Evolutionary conservation across 2,797 vertebrate species (phyloP).

Genomic region (Buceros bicornis): DNA sequence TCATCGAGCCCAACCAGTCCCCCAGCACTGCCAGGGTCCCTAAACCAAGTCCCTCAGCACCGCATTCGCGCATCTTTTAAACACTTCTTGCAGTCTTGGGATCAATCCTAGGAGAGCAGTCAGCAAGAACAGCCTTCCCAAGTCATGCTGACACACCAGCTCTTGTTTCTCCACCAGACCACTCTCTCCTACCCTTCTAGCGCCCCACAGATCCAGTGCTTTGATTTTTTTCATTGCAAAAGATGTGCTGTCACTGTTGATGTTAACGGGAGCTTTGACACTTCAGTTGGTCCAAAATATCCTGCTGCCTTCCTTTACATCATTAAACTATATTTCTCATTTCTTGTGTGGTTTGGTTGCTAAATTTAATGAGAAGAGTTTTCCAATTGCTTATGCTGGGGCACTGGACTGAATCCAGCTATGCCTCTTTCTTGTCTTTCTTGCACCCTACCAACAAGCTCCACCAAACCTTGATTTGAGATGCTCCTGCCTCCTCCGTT

Average conservation of each 20-base stretch:
- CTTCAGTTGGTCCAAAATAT: not conserved
- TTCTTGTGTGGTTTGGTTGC: not conserved
- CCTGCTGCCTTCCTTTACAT: not conserved
- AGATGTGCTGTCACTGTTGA: not conserved
- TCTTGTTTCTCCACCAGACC: not conserved
- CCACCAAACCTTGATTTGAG: not conserved
- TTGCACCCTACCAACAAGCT: not conserved
- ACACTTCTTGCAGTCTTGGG: not conserved
- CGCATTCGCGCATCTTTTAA: too few relatives aligned
- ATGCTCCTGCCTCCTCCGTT: not conserved
- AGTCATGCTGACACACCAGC: not conserved
- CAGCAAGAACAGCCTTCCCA: not conserved
- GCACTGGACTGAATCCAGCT: not conserved
- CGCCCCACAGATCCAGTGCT: not conserved
- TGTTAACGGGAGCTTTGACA: not conserved
- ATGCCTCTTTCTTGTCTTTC: not conserved
- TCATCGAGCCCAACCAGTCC: too few relatives aligned
- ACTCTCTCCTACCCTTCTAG: not conserved
- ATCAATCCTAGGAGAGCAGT: not conserved
- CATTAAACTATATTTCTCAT: not conserved
- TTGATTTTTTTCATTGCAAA: not conserved
- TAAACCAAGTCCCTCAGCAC: too few relatives aligned
- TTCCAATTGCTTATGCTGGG: not conserved
- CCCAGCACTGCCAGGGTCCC: too few relatives aligned
- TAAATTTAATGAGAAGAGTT: not conserved